Base-by-base conservation (phyloP, 92 coral and sea anemone species). In the Bergia sp. region DNA sequence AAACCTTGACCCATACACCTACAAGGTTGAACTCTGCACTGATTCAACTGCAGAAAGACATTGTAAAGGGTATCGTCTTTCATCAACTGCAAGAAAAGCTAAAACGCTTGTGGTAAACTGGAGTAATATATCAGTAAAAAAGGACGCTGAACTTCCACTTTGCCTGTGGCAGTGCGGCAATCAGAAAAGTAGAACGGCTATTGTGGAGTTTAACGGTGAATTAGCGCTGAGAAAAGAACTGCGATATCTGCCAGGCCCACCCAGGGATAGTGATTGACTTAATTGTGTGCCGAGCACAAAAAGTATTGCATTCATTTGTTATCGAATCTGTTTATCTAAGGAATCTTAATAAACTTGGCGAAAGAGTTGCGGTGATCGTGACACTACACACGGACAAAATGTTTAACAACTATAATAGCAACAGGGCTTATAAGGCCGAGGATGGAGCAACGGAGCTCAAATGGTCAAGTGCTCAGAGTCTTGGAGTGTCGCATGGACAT, bases 381-480 rank as follows among this genome's bases (percentile, higher is more conserved):
- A 71, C 78, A 53, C 39, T n/a, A 66, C 85, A 80, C 73, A 38
- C 85, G 13, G 45, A 4, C 36, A 84, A 84, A 47, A 84, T 84
- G 84, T 86, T 49, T 78, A 76, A 37, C 77, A 82, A 43, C 18
- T 82, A 58, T 9, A 64, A 76, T 40, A 78, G 57, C 82, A 86
- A 86, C 82, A 76, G 75, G 41, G 84, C 89, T 15, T 86, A 69
- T 55, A 78, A 43, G 44, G 86, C 61, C n/a, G 83, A 66, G 39
- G 90, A 87, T 57, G 84, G 77, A 29, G 29, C 58, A 4, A 64
- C 85, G 9, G 90, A 66, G 8, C 83, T 40, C 44, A 81, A 66
- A 44, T 77, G 85, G 36, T 91, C 94, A 0, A 94, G 96, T 86
- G 90, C 94, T 9, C 98, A 96, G 82, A 92, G 94, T 45, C 94